Conservation (phyloP, 2,113 vertebrate genomes). For the Myanophis thanlyinensis region DNA sequence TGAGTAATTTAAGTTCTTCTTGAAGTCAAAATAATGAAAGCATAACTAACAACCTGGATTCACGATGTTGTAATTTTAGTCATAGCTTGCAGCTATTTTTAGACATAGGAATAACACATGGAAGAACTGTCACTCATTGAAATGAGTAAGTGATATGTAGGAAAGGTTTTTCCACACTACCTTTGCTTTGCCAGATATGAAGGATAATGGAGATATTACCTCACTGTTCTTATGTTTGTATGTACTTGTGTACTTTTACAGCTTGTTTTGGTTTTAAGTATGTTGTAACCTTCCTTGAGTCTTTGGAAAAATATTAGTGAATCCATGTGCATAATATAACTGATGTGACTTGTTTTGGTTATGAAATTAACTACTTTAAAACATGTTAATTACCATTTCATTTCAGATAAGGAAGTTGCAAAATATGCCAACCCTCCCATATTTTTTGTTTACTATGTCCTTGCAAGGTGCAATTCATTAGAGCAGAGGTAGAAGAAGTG, state of each 20-base stretch:
- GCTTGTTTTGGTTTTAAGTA: conserved; percentile 14
- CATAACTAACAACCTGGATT: not conserved
- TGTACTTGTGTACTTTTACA: not conserved
- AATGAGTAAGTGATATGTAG: not conserved
- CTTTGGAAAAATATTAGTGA: not conserved
- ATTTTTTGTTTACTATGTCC: not conserved
- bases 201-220: not conserved
- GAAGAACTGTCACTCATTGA: not conserved
- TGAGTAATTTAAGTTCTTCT: not conserved
- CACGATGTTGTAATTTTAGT: not conserved
- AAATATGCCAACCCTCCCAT: not conserved
- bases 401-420: not conserved
- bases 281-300: not conserved
- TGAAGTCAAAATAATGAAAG: not conserved
- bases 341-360: not conserved
- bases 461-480: not conserved
- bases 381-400: not conserved
- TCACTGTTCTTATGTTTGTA: not conserved
- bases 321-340: not conserved
- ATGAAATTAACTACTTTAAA: not conserved
- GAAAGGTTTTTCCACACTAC: not conserved
- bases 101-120: not conserved
- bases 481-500: not conserved
- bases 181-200: not conserved
- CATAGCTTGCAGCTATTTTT: not conserved